Conservation (phyloP, 2,888 invertebrate genomes). For the Sphaeridia pumilis region DNA sequence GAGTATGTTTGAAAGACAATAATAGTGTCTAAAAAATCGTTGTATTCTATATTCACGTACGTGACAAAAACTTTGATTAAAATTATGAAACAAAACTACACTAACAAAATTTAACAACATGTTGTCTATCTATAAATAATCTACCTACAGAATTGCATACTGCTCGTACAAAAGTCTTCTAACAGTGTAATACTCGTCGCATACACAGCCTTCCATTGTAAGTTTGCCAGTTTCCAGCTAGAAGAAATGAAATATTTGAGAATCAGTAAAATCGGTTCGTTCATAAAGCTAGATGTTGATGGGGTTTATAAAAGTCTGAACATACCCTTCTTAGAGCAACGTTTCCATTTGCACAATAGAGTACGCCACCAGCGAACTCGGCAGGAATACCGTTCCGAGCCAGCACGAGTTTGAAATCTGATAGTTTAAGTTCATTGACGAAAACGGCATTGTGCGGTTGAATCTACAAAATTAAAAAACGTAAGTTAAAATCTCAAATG, state of each 20-base stretch:
- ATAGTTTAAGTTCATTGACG: conserved; percentile 83
- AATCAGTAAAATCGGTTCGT: background rate
- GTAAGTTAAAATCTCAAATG: background rate
- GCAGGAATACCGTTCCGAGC: conserved; percentile 62
- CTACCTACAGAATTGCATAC: conserved; percentile 93
- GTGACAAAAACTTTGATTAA: too few relatives aligned
- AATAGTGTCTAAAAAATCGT: too few relatives aligned
- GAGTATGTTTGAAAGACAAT: too few relatives aligned
- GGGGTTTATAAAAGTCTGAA: background rate
- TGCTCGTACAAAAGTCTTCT: conserved; percentile 86
- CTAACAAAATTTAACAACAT: too few relatives aligned
- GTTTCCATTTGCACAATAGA: conserved; percentile 85
- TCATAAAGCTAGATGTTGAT: background rate
- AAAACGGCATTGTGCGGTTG: conserved; percentile 71
- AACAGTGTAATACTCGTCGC: conserved; percentile 90
- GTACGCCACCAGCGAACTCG: conserved; percentile 80
- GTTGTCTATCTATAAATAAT: too few relatives aligned
- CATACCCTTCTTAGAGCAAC: conserved; percentile 74
- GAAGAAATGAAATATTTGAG: conserved; percentile 37
- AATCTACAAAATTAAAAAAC: conserved; percentile 40
- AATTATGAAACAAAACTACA: too few relatives aligned
- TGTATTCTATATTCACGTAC: too few relatives aligned
- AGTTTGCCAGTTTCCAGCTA: conserved; percentile 85
- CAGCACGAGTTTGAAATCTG: conserved; percentile 75
- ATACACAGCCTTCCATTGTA: conserved; percentile 82